phyloP scores from a whole-genome alignment of 2,113 vertebrate species.

The Pelusios castaneus region DNA sequence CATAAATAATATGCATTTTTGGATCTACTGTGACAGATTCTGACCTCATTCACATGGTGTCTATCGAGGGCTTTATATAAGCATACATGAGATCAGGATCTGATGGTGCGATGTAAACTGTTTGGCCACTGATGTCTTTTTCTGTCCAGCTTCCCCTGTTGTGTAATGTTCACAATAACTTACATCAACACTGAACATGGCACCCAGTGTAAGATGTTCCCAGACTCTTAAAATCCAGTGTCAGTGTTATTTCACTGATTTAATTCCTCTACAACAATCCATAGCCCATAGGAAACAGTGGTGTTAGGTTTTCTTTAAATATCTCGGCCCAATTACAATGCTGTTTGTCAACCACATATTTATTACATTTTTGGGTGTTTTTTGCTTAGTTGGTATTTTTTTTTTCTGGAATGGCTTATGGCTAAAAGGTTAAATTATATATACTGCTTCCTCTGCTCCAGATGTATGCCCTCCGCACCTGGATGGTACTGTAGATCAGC shows the following conservation, averaged over 20 bases:
- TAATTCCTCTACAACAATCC: not conserved
- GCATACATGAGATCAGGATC: not conserved
- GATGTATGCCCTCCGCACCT: slow-evolving; percentile 49
- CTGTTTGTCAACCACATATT: not conserved
- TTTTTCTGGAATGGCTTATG: not conserved
- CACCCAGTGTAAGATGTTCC: not conserved
- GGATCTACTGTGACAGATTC: not conserved
- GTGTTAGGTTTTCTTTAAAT: not conserved
- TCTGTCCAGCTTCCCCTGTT: not conserved
- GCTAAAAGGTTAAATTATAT: slow-evolving; percentile 59
- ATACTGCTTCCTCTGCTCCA: slow-evolving; percentile 61
- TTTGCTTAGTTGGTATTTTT: slow-evolving; percentile 18
- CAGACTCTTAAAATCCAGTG: not conserved
- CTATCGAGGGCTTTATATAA: not conserved
- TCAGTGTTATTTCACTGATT: not conserved
- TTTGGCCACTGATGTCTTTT: not conserved
- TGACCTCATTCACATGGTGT: not conserved
- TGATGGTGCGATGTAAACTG: not conserved
- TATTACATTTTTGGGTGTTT: not conserved
- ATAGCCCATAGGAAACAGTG: not conserved
- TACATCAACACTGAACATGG: not conserved
- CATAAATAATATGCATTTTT: slow-evolving; percentile 3
- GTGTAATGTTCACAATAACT: not conserved
- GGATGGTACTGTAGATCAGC: slow-evolving; percentile 30
- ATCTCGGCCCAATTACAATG: not conserved